Evolutionary conservation across 2,113 vertebrate genomes (phyloP), one percentile per base, ranked within the genome.

Genomic region (Epinephelus cyanopodus): DNA sequence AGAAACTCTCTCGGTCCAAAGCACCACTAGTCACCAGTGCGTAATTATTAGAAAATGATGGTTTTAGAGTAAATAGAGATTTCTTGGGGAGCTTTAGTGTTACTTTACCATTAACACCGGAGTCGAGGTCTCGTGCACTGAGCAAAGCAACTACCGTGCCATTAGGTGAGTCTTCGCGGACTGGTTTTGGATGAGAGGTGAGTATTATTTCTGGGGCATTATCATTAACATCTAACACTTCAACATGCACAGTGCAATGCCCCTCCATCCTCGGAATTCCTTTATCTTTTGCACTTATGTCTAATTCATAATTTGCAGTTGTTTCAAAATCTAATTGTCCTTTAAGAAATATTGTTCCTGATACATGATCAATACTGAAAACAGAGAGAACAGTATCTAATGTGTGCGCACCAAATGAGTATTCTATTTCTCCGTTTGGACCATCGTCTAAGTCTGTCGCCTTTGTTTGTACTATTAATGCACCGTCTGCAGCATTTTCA

Each of bases 21-120:
- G 61, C 82, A 12, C 90, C 93, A 52, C 57, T 84, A 1, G 96
- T 97, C 19, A 98, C 91, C 64, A 99, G 84, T 0, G 96, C 96
- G 61, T 97, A 99, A 87, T 97, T 97, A 68, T 98, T 96, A 58
- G 96, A 95, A 75, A 96, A 95, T 0, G 97, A 96, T 0, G 89
- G 82, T 75, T 93, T 97, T 6, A 93, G 89, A 29, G 90, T 82
- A 90, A 99, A 98, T 3, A 95, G 97, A 50, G 95, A 92, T 2
- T 88, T 52, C 0, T 94, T 92, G 10, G 90, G 88, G 14, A 97
- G 90, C 7, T 83, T 88, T 75, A 98, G 89, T 23, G 52, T 83
- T 1, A 94, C 88, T 84, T 90, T 92, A 0, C 92, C 92, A 18
- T 95, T 94, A 4, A 87, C 61, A 23, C 88, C 92, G 0, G 93